Evolutionary conservation across 2,113 vertebrate species (phyloP), one percentile per base, ranked within the genome.

Genomic region (Galeopterus variegatus): DNA sequence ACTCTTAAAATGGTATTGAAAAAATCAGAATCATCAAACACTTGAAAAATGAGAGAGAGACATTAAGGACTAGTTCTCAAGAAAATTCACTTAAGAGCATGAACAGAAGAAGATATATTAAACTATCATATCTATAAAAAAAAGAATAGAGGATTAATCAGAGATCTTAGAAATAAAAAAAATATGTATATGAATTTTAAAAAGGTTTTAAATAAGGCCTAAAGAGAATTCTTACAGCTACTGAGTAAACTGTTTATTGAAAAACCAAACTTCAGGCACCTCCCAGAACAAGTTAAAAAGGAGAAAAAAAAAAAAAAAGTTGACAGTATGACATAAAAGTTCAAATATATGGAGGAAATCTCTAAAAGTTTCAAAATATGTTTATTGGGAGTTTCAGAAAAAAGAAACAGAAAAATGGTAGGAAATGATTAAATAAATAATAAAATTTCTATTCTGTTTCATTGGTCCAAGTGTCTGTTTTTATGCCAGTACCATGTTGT

Each of bases 21-120:
- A 4, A 54, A 77, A 33, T 70, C 18, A 79, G 33, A 64, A 28
- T 89, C 64, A 86, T 41, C 15, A 64, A 84, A 41, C 90, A 64
- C 77, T 64, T 79, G 62, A 93, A 93, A 79, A 70, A 84, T 77
- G n/a, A 81, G 36, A 67, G 31, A 85, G 24, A 76, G 21, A 82
- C 41, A 64, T 10, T 3, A 52, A 36, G 24, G 69, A 26, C 23
- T 36, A 52, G 82, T 70, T 89, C 10, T 52, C 10, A 76, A 69
- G 52, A 52, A 18, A 75, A 50, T 13, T 45, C 36, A 23, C 50
- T 93, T 52, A 62, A 41, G 60, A 62, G 17, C 19, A 52, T 50
- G 24, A 70, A 56, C 28, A 79, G 21, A 88, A 72, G 18, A 77
- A 36, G 23, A 93, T 79, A 93, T 79, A 62, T 26, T 72, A 65